Evolutionary conservation across 2,888 invertebrate genomes (phyloP).

Genomic region (Cephus pulcher): DNA sequence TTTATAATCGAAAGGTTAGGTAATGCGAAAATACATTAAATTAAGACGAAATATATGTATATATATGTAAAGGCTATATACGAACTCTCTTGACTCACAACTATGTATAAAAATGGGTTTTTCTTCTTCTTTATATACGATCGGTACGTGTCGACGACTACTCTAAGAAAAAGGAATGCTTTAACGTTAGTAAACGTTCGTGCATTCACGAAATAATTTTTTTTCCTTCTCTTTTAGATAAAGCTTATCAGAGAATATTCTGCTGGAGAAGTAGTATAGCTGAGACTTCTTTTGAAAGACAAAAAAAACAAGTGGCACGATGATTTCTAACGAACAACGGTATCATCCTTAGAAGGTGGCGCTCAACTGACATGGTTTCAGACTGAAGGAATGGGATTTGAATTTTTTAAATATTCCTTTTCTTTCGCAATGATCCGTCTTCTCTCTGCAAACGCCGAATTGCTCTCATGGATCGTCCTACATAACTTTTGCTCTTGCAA

Average conservation of each 20-base stretch:
- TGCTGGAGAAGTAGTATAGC: too few species aligned
- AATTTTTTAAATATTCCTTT: neutral
- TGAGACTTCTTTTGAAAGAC: neutral
- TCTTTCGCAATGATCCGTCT: too few species aligned
- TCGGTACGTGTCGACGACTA: neutral
- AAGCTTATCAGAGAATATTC: neutral
- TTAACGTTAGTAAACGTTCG: neutral
- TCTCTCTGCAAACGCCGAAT: neutral
- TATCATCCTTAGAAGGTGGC: neutral
- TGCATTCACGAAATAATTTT: neutral
- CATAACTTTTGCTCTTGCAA: neutral
- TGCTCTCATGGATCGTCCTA: neutral
- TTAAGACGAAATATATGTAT: neutral
- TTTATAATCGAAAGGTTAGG: neutral
- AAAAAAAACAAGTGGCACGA: neutral
- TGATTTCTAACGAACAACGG: neutral
- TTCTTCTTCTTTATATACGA: neutral
- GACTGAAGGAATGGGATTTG: neutral
- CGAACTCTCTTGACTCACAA: neutral
- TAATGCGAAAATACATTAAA: neutral
- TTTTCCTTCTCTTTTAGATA: neutral
- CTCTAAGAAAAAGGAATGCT: neutral
- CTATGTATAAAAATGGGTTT: neutral
- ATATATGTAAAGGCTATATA: neutral
- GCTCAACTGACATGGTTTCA: neutral